These are phyloP conservation scores for Notoglanidium macrostoma DNA, from an alignment of 2,797 vertebrate species.

Conservation along the genomic window DNA sequence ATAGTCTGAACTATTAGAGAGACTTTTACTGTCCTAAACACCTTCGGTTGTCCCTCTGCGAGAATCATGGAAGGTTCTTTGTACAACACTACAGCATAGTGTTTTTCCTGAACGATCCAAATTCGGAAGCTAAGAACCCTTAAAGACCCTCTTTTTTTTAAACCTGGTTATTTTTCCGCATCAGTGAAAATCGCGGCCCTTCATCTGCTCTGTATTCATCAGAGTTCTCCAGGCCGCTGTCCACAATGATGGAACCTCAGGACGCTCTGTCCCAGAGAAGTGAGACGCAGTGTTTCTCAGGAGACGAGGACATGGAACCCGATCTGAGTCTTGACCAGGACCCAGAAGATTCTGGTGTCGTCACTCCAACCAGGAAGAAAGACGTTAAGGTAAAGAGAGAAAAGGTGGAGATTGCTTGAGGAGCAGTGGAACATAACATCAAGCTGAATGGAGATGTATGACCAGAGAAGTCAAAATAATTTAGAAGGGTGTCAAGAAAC, in stretches of 20 bases:
- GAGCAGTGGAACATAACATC: background rate
- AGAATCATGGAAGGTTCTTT: background rate
- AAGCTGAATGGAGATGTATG: background rate
- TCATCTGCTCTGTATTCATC: constrained; percentile 47
- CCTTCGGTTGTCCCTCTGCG: background rate
- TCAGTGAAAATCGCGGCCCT: background rate
- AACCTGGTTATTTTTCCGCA: background rate
- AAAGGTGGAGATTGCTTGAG: background rate
- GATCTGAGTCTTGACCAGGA: constrained; percentile 73
- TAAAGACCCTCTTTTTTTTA: background rate
- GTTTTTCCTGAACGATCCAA: background rate
- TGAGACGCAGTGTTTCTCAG: constrained; percentile 67
- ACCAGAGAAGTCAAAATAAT: background rate
- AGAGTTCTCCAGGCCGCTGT: constrained; percentile 92
- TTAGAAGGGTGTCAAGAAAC: background rate
- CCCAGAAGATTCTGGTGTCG: constrained; percentile 66
- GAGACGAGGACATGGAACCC: constrained; percentile 77
- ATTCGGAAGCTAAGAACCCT: too few relatives aligned
- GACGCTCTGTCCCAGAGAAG: constrained; percentile 75
- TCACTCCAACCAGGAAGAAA: constrained; percentile 90
- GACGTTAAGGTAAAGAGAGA: constrained; percentile 85
- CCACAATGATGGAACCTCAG: constrained; percentile 88
- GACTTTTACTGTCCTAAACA: background rate
- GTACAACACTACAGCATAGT: background rate
- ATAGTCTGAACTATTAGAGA: background rate